Percentiles rank a stretch among this genome's conserved stretches.
Conservation (phyloP, 2,797 vertebrate genomes). For the Phylloscopus collybita region DNA sequence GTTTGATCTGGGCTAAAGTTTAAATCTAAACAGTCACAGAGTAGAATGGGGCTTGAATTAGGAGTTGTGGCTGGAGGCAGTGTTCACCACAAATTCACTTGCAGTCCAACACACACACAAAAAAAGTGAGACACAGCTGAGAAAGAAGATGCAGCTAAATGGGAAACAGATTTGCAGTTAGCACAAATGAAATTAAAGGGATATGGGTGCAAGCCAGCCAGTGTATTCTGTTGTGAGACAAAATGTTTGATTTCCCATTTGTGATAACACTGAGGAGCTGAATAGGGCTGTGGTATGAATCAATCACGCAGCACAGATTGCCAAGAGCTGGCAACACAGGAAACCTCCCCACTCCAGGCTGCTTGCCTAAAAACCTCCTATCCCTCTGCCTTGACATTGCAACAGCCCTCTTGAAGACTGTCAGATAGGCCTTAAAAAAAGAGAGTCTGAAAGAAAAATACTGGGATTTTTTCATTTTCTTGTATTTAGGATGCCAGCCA, state of each 20-base stretch:
- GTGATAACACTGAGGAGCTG: conserved; percentile 26
- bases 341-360: not conserved
- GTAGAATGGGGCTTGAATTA: not conserved
- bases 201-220: not conserved
- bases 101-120: not conserved
- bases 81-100: not conserved
- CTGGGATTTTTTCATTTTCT: not conserved
- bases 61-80: not conserved
- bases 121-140: not conserved
- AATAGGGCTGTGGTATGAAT: not conserved
- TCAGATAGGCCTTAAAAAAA: not conserved
- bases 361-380: conserved; percentile 2
- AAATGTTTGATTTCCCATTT: conserved; percentile 45
- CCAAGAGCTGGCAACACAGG: not conserved
- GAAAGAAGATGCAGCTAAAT: conserved; percentile 29
- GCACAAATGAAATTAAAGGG: not conserved
- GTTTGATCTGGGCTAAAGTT: not conserved
- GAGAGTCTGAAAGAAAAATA: not conserved
- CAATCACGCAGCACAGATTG: not conserved
- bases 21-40: not conserved
- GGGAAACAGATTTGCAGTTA: conserved; percentile 41
- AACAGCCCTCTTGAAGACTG: not conserved
- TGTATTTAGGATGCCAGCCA: not conserved
- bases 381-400: not conserved
- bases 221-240: conserved; percentile 18